Evolutionary conservation across 1,140 invertebrate genomes (phyloP).

Genomic region (Archegozetes longisetosus): DNA sequence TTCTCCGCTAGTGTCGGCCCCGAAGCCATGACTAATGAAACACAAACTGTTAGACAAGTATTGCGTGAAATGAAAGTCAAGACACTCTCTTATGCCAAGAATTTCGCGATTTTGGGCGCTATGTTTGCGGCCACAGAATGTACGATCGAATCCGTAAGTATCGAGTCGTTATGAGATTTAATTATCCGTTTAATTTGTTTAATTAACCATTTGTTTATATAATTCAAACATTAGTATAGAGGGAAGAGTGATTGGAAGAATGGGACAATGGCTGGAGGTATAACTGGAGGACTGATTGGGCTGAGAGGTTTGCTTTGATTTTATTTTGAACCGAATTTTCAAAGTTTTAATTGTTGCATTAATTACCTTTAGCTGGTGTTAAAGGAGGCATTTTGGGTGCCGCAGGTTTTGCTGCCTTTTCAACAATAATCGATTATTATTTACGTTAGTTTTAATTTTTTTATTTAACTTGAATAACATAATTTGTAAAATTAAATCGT

Average conservation of each 20-base stretch:
- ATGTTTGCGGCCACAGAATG: conserved; percentile 88
- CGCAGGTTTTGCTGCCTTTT: conserved; percentile 87
- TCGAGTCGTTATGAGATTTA: not conserved
- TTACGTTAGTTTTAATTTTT: conserved; percentile 41
- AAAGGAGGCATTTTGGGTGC: conserved; percentile 82
- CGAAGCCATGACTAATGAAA: conserved; percentile 45
- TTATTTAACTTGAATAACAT: no score
- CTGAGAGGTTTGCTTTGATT: conserved; percentile 49
- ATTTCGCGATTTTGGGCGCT: conserved; percentile 85
- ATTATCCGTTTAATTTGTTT: conserved; percentile 4
- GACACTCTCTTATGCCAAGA: conserved; percentile 84
- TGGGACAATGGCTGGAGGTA: conserved; percentile 78
- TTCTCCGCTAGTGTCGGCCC: conserved; percentile 92
- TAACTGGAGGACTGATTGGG: conserved; percentile 88
- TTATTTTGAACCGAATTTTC: not conserved
- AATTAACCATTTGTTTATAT: no score
- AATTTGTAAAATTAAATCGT: no score
- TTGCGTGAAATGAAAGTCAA: conserved; percentile 79
- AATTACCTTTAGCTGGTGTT: conserved; percentile 57
- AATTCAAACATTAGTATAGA: no score
- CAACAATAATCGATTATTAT: conserved; percentile 85
- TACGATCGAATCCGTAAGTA: conserved; percentile 63
- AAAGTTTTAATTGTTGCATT: conserved; percentile 1
- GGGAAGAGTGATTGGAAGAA: conserved; percentile 92
- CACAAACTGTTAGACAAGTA: conserved; percentile 62